Percentiles rank a stretch among this genome's conserved stretches.
These are phyloP conservation scores for Hylaeus volcanicus DNA, from an alignment of 1,140 invertebrate genomes.

Conservation along the genomic window DNA sequence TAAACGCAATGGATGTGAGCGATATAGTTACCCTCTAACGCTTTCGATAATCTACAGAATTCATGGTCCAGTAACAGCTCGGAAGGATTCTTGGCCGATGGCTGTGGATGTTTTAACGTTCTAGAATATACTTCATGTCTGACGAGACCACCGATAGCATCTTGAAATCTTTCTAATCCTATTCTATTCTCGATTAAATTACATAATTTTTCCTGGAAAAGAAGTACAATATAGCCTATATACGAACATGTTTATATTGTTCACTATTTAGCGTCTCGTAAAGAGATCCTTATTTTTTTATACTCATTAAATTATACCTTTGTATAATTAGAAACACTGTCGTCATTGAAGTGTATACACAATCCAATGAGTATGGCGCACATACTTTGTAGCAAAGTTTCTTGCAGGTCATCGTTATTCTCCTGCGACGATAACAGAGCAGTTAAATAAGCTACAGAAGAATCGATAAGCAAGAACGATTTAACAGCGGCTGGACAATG, in stretches of 20 bases:
- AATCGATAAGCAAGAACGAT: constrained; percentile 91
- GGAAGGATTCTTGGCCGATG: constrained; percentile 86
- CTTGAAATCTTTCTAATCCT: constrained; percentile 93
- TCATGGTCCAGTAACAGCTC: constrained; percentile 97
- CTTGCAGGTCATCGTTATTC: constrained; percentile 87
- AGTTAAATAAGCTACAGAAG: constrained; percentile 92
- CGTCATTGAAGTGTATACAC: constrained; percentile 96
- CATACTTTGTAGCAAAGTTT: constrained; percentile 85
- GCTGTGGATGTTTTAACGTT: constrained; percentile 96
- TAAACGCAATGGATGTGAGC: background rate
- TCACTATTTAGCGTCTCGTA: background rate
- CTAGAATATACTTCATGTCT: constrained; percentile 95
- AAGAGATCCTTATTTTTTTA: background rate
- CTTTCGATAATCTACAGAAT: constrained; percentile 94
- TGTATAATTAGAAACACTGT: constrained; percentile 89
- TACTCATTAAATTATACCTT: constrained; percentile 78
- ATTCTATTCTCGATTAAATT: constrained; percentile 95
- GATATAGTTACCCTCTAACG: constrained; percentile 83
- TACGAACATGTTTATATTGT: background rate
- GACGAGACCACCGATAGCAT: constrained; percentile 92
- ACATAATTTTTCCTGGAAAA: constrained; percentile 86
- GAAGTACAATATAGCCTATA: background rate
- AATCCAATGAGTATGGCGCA: constrained; percentile 97
- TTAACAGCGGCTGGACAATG: constrained; percentile 92
- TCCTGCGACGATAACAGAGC: constrained; percentile 86